Evolutionary conservation across 2,797 vertebrate species (phyloP).

Genomic region (Petrocephalus schoutedeni): DNA sequence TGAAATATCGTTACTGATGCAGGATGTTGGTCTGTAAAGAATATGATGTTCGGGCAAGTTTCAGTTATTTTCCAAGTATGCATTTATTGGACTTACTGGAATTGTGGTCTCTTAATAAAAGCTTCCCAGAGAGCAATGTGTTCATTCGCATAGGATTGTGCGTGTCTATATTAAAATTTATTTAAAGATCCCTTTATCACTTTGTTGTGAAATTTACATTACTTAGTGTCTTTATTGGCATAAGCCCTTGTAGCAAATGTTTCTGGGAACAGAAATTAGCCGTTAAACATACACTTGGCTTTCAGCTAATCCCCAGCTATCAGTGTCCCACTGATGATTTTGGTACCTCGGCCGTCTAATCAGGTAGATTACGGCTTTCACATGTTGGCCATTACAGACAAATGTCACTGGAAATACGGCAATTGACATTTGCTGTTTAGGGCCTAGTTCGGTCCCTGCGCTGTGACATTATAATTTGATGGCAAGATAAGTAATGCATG

Average conservation of each 20-base stretch:
- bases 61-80: not conserved
- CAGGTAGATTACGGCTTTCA: conserved; percentile 61
- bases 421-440: conserved; percentile 83
- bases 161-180: not conserved
- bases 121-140: not conserved
- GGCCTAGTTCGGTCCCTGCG: conserved; percentile 55
- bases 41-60: not conserved
- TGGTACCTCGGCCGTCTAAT: conserved; percentile 57
- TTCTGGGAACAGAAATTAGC: conserved; percentile 19
- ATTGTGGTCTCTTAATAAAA: not conserved
- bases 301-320: conserved; percentile 16
- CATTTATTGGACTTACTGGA: not conserved
- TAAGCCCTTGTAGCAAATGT: not conserved
- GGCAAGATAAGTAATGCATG: conserved; percentile 71
- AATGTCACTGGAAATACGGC: conserved; percentile 79
- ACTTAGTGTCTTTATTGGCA: conserved; percentile 44
- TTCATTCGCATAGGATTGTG: not conserved
- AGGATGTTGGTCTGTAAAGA: not conserved
- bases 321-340: conserved; percentile 10
- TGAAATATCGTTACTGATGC: not conserved
- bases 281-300: conserved; percentile 33
- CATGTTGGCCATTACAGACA: conserved; percentile 76
- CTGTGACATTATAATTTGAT: conserved; percentile 59
- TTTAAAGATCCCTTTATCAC: not conserved
- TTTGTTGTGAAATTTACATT: not conserved